phyloP scores from a whole-genome alignment of 1,140 invertebrate genomes.

The Stegodyphus mimosarum region DNA sequence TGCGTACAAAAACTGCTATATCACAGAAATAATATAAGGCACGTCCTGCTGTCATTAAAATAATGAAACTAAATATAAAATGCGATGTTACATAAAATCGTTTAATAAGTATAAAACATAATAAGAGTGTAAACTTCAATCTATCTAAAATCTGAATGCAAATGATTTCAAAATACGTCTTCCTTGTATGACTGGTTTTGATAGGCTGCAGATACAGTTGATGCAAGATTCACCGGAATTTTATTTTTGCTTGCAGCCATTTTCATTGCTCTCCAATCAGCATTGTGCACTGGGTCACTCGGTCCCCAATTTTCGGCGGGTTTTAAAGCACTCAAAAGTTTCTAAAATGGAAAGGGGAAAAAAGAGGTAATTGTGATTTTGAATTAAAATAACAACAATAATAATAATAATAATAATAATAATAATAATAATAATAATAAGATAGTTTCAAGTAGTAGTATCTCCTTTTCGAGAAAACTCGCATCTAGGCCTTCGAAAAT shows the following conservation, averaged over 20 bases:
- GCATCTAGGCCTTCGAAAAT: no score
- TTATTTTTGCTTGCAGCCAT: neutral
- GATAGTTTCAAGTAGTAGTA: no score
- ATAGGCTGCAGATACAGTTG: conserved; percentile 15
- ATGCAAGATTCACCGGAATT: neutral
- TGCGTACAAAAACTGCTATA: no score
- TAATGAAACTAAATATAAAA: no score
- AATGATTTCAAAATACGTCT: conserved; percentile 42
- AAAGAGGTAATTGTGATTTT: neutral
- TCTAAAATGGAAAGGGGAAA: conserved; percentile 18
- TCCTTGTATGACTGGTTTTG: conserved; percentile 21
- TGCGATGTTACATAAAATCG: no score
- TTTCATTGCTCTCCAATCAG: conserved; percentile 24
- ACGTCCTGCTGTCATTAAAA: no score
- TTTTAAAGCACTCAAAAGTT: conserved; percentile 36
- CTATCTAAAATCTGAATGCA: no score
- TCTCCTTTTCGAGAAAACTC: no score
- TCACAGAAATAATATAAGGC: no score
- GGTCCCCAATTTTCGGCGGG: conserved; percentile 55
- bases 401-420: neutral
- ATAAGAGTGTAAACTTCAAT: no score
- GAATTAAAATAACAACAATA: neutral
- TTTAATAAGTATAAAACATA: no score
- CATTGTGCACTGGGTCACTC: conserved; percentile 8
- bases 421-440: neutral